Base-by-base conservation (phyloP, 2,888 invertebrate genomes). In the Gortyna flavago region DNA sequence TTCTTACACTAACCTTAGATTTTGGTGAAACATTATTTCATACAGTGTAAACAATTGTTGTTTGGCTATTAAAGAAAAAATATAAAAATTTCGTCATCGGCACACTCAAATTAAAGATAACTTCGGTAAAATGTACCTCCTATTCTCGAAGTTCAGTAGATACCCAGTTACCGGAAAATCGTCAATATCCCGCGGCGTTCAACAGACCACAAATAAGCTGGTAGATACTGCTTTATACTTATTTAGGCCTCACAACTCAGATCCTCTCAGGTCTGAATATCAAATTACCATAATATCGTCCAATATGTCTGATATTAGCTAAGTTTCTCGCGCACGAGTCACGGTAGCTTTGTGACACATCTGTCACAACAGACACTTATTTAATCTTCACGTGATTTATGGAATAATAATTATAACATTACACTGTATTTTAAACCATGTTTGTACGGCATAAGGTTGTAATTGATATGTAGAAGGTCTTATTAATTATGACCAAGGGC, bases 291-390 rank as follows among this genome's bases (percentile, higher is more conserved):
- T 5, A 54, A 74, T 44, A n/a, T 74, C n/a, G n/a, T 29, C 35
- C 54, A 44, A 38, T 54, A 32, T 64, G 29, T 79, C 35, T 69
- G 41, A 44, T 79, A 69, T 79, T 70, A 79, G 25, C 35, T 18
- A 79, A 79, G 70, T 64, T 79, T 18, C 21, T 7, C n/a, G 32
- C 25, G 9, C 68, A 11, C 44, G 11, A 25, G 32, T 44, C 70
- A 44, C 35, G n/a, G 21, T 29, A 65, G 32, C 4, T 41, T 57
- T 21, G 48, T 25, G 65, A 29, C 59, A 54, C 66, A 73, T 61
- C 73, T 80, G 65, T 59, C 59, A 59, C 41, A 44, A 7, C 7
- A 16, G 51, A 21, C 11, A 35, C 41, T 51, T 61, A 44, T 77
- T n/a, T n/a, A 38, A 64, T 32, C 11, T 71, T 16, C 41, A 18